Conservation (phyloP, 2,888 invertebrate species). For the Caenorhabditis sp. region DNA sequence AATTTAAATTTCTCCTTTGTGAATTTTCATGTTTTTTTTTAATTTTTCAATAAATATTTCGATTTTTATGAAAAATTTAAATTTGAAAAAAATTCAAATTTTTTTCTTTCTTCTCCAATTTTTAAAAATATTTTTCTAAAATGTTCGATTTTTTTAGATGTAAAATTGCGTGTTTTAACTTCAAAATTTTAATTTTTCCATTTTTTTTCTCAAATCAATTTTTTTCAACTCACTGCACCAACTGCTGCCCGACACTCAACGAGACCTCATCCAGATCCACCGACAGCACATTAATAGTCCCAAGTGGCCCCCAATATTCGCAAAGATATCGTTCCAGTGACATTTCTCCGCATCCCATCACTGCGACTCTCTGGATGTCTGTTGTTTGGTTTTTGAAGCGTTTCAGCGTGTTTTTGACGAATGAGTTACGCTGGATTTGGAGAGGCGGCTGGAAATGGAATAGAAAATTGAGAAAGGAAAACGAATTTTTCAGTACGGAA, state of each 20-base stretch:
- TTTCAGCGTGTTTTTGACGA: slow-evolving; percentile 41
- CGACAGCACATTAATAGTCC: slow-evolving; percentile 54
- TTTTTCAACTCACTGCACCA: slow-evolving; percentile 36
- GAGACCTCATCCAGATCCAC: slow-evolving; percentile 65
- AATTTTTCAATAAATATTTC: not conserved
- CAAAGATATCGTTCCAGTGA: slow-evolving; percentile 57
- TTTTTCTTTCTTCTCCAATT: too few species aligned
- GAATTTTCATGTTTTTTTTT: not conserved
- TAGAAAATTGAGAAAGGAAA: too few species aligned
- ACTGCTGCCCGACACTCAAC: slow-evolving; percentile 54
- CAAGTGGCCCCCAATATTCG: slow-evolving; percentile 28
- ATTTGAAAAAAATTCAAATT: too few species aligned
- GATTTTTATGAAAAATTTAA: too few species aligned
- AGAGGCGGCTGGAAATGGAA: slow-evolving; percentile 60
- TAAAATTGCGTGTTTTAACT: too few species aligned
- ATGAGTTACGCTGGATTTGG: slow-evolving; percentile 60
- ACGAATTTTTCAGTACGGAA: too few species aligned
- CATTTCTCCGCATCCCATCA: slow-evolving; percentile 70
- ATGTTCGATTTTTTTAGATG: not conserved
- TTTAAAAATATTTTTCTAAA: not conserved
- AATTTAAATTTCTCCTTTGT: too few species aligned
- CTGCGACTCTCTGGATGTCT: slow-evolving; percentile 31
- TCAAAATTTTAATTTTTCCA: not conserved
- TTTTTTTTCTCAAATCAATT: not conserved
- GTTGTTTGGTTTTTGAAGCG: slow-evolving; percentile 21